Base-by-base conservation (phyloP, 2,888 invertebrate species). In the Alsophila aescularia region DNA sequence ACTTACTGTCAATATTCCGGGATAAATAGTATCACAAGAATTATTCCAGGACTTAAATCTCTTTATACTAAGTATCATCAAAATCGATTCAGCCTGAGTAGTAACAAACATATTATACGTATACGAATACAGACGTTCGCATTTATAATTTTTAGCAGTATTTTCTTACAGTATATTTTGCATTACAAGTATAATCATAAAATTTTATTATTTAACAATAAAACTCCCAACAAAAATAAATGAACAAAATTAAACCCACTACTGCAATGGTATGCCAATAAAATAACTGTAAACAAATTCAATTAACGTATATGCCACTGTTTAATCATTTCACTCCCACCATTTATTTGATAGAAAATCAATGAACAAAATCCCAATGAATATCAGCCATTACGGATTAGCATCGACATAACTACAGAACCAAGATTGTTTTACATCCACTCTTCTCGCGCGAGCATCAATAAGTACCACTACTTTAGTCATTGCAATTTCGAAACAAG, bases 401-500 rank as follows among this genome's bases (percentile, higher is more conserved):
- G 55, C 56, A 47, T 47, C 59, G 62, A 63, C 61, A 65, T 66
- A 68, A 54, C 51, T 52, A 62, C 62, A 58, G 58, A 60, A 43
- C 51, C 58, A 62, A 72, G 67, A 70, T 65, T 68, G 69, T 64
- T 73, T 75, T 68, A 73, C 70, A 58, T 60, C 51, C 72, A 71
- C 71, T 72, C 72, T 73, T 72, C 76, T 75, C 79, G 69, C 74
- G 70, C 60, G 77, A 71, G 72, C 83, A 80, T 84, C 88, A 83
- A 85, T 85, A 88, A 84, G 81, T 80, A 84, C 82, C 76, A 69
- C 71, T 60, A 81, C 87, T 90, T 90, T 90, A 90, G 90, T 89
- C 90, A 90, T 89, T 89, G 90, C 90, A 91, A 90, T 91, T 91
- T 91, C 85, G 87, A 90, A 90, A 90, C 90, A 88, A 89, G 90